A percentile compares a stretch with the other conserved stretches of the same genome.
phyloP scores from a whole-genome alignment of 2,797 vertebrate species.

The Buceros bicornis region DNA sequence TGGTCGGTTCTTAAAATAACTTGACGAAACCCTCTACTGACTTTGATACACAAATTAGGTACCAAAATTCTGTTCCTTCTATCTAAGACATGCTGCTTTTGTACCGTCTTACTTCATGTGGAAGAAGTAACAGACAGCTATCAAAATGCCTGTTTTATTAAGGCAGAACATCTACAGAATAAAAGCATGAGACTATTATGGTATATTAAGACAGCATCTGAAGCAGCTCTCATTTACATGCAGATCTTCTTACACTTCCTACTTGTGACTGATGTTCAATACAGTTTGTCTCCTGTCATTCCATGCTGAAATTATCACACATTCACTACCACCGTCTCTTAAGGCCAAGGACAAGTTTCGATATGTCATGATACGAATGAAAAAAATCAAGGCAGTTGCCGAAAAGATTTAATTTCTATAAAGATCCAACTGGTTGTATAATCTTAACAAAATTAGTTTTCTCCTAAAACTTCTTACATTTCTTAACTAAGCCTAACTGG shows the following conservation, averaged over 20 bases:
- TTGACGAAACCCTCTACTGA: neutral
- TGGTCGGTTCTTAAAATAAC: neutral
- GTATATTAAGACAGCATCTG: neutral
- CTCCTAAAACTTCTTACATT: neutral
- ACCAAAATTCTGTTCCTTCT: neutral
- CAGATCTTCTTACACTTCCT: constrained; percentile 17
- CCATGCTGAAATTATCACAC: neutral
- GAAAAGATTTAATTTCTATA: neutral
- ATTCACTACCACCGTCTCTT: neutral
- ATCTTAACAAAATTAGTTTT: neutral
- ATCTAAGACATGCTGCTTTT: neutral
- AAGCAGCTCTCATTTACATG: constrained; percentile 5
- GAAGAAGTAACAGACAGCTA: neutral
- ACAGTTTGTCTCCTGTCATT: neutral
- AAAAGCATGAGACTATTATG: neutral
- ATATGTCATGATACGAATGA: neutral
- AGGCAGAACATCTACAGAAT: neutral
- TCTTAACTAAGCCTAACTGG: neutral
- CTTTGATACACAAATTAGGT: neutral
- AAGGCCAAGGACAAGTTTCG: neutral
- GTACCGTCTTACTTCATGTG: neutral
- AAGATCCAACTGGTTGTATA: neutral
- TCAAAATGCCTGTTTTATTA: neutral
- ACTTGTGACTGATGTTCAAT: neutral
- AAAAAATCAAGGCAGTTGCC: neutral